These are phyloP conservation scores for Invenusta paracnida DNA, from an alignment of 2,888 invertebrate genomes.

Conservation along the genomic window DNA sequence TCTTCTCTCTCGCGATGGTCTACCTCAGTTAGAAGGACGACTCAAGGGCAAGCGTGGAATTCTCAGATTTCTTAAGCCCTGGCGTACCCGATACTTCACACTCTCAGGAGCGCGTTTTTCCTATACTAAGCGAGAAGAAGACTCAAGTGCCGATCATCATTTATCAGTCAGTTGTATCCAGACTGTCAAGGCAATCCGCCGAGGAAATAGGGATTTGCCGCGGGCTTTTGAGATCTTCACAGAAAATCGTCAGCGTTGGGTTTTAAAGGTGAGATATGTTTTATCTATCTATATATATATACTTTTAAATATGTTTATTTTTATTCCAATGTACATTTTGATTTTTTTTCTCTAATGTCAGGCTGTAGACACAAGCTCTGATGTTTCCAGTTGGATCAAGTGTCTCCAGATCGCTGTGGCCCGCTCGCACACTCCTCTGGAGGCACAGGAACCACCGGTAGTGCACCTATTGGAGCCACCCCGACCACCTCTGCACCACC, in stretches of 20 bases:
- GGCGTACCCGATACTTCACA: conserved; percentile 89
- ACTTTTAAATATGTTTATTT: too few species aligned
- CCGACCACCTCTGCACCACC: too few species aligned
- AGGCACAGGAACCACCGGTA: too few species aligned
- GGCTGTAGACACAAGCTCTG: too few species aligned
- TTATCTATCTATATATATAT: too few species aligned
- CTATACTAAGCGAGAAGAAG: conserved; percentile 62
- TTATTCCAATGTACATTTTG: too few species aligned
- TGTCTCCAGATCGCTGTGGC: conserved; percentile 87
- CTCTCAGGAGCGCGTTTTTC: conserved; percentile 84
- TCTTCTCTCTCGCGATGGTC: neutral
- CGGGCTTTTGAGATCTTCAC: conserved; percentile 95
- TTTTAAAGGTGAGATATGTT: conserved; percentile 86
- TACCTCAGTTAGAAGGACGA: conserved; percentile 65
- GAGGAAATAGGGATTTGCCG: conserved; percentile 79
- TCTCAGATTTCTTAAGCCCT: conserved; percentile 82
- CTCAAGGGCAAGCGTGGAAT: conserved; percentile 84
- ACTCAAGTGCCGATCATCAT: neutral
- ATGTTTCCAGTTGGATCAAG: conserved; percentile 89
- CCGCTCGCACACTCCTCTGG: conserved; percentile 67
- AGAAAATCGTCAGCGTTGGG: conserved; percentile 74
- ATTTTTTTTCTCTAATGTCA: too few species aligned
- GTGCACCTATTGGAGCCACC: too few species aligned
- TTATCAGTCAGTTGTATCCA: conserved; percentile 88
- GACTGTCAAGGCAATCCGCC: conserved; percentile 84